Evolutionary conservation across 35 echinoderm and acorn worm species (phyloP).

Genomic region (Hemicentrotus pulcherrimus): DNA sequence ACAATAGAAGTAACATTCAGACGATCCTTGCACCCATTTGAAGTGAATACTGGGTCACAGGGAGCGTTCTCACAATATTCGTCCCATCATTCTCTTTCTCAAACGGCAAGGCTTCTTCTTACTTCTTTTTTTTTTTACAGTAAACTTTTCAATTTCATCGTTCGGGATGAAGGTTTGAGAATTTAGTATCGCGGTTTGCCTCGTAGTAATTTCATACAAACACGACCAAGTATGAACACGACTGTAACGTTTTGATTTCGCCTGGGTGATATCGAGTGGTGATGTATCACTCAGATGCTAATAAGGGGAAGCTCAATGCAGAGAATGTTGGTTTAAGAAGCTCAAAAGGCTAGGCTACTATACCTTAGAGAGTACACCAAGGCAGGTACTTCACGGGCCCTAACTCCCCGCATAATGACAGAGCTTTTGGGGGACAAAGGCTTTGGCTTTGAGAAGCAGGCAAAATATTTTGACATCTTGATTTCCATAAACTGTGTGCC

Average conservation of each 20-base stretch:
- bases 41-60: background rate
- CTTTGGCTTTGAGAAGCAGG: slow-evolving; percentile 43
- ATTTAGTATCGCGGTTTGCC: background rate
- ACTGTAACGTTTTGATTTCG: background rate
- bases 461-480: slow-evolving; percentile 69
- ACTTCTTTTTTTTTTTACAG: background rate
- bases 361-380: background rate
- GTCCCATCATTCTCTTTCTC: background rate
- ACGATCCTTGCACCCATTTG: background rate
- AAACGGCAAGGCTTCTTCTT: background rate
- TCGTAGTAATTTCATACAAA: background rate
- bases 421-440: slow-evolving; percentile 37
- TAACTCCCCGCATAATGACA: slow-evolving; percentile 23
- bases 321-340: slow-evolving; percentile 36
- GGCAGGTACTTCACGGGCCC: slow-evolving; percentile 16
- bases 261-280: background rate
- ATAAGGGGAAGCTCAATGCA: slow-evolving; percentile 7
- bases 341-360: slow-evolving; percentile 27
- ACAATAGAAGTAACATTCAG: background rate
- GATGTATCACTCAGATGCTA: slow-evolving; percentile 34
- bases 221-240: slow-evolving; percentile 9
- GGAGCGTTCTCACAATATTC: slow-evolving; percentile 1
- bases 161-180: background rate
- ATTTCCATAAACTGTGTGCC: slow-evolving; percentile 69
- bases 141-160: too few relatives aligned